Base-by-base conservation (phyloP, 1,140 invertebrate species). In the Ostrea edulis region DNA sequence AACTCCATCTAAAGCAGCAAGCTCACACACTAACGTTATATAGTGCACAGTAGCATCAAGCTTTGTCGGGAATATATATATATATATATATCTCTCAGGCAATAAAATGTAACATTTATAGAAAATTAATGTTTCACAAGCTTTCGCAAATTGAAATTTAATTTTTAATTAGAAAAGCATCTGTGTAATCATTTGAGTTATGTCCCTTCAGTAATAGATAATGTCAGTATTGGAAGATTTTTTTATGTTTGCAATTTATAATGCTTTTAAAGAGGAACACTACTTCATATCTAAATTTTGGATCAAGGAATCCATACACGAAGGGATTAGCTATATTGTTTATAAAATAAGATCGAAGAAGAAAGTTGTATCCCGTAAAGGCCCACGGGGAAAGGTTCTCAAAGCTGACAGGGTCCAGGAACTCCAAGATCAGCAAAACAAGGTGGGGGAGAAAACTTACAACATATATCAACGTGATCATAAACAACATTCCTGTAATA, bases 381-480 rank as follows among this genome's bases (percentile, higher is more conserved):
- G 84, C 86, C 14, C 8, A 84, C 4, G 82, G 20, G 7, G 86
- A 84, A 86, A 89, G 90, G 0, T 84, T 84, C 11, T 82, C 52
- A 35, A 88, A 89, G 35, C 88, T 87, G 4, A 44, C 62, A 7
- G 55, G 62, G 85, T 91, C 87, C 22, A 90, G 44, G 17, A 88
- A 85, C 44, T 90, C 89, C 2, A 88, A 35, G 0, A 91, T 68
- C 65, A 88, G 55, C 4, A 91, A 58, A 20, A 91, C 82, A 9
- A 91, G 86, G 68, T 91, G 89, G 8, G 92, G 91, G 14, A 92
- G 35, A 35, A 90, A 92, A 71, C 91, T 92, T 17, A 92, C 71
- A 7, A 92, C 84, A 82, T 90, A 92, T 0, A 92, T 87, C 44
- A 91, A 68, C 0, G 92, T 92, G 29, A 92, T 91, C 55, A 91